A percentile compares a stretch with the other conserved stretches of the same genome.
These are phyloP conservation scores for Lacerta agilis DNA, from an alignment of 2,797 vertebrate genomes.

Conservation along the genomic window DNA sequence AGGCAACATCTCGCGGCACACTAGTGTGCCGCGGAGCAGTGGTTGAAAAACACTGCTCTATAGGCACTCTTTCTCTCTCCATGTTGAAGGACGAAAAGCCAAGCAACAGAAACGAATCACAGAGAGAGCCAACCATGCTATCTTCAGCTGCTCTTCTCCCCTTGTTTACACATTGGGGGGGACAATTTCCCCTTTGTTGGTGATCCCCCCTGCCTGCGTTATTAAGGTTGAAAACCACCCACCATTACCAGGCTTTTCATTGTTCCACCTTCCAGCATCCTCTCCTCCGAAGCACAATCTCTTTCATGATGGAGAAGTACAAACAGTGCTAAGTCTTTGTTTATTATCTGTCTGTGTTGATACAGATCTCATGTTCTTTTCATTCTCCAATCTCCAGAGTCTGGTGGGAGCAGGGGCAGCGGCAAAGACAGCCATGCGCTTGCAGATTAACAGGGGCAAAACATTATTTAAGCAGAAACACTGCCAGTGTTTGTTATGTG, in stretches of 20 bases:
- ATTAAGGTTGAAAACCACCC: background rate
- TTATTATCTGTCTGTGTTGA: conserved; percentile 32
- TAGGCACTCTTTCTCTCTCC: background rate
- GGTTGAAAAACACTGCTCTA: no score
- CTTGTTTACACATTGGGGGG: background rate
- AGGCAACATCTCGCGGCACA: no score
- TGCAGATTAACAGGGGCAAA: conserved; percentile 49
- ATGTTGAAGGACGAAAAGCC: background rate
- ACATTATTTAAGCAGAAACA: conserved; percentile 57
- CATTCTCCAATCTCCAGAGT: conserved; percentile 39
- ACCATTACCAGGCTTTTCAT: background rate
- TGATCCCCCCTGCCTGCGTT: background rate
- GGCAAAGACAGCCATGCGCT: conserved; percentile 45
- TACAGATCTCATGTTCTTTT: conserved; percentile 36
- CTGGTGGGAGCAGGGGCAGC: background rate
- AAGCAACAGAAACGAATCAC: background rate
- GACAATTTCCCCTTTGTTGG: background rate
- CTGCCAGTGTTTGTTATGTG: conserved; percentile 60
- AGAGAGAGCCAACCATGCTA: background rate
- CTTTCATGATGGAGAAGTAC: conserved; percentile 3
- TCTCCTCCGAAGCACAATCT: background rate
- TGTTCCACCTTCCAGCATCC: background rate
- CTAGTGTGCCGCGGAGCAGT: no score
- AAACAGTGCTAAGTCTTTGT: conserved; percentile 35
- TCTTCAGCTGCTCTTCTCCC: background rate